Conservation (phyloP, 2,113 vertebrate species). For the Fulica atra region DNA sequence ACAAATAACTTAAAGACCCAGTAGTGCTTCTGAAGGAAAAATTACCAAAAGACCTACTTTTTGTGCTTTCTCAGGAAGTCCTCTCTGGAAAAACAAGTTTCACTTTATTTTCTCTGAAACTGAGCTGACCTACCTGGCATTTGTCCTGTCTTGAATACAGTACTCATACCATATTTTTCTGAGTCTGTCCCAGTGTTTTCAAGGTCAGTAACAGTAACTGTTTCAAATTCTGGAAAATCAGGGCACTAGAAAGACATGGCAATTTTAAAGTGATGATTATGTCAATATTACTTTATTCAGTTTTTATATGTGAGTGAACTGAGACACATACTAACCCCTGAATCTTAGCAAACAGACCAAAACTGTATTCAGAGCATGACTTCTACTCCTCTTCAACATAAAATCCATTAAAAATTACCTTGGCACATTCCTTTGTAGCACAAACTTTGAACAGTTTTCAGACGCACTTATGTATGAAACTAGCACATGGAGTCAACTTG, state of each 20-base stretch:
- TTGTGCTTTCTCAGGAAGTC: neutral
- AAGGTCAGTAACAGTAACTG: neutral
- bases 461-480: neutral
- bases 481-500: neutral
- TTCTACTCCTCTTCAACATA: neutral
- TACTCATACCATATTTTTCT: neutral
- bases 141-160: neutral
- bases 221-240: neutral
- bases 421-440: neutral
- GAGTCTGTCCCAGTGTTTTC: neutral
- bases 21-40: neutral
- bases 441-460: neutral
- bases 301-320: fast-evolving
- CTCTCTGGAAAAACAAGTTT: neutral
- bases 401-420: neutral
- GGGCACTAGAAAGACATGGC: neutral
- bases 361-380: neutral
- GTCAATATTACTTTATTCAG: neutral
- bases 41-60: neutral
- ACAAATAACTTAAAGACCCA: neutral
- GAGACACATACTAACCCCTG: neutral
- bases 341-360: neutral
- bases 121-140: neutral
- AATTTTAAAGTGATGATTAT: neutral
- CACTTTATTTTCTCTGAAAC: neutral